Base-by-base conservation (phyloP, 2,113 vertebrate genomes). In the Heptranchias perlo region DNA sequence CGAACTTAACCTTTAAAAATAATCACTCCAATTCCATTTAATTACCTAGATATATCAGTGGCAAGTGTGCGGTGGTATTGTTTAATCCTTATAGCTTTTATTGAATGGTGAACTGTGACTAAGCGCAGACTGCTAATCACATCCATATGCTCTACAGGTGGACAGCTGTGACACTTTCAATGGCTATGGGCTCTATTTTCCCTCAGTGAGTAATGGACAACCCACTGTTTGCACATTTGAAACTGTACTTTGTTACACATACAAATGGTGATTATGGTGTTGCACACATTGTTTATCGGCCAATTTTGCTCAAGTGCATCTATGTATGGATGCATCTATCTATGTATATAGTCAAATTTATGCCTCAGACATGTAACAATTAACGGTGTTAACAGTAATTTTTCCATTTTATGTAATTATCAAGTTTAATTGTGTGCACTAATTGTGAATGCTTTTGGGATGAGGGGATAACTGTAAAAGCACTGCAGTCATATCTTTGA, bases 321-420 rank as follows among this genome's bases (percentile, higher is more conserved):
- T 39, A 39, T n/a, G 39, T 44, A 47, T 82, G 78, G 14, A 64
- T 13, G 54, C n/a, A n/a, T n/a, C n/a, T n/a, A n/a, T 5, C 13
- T 62, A 39, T 39, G 62, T 93, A 91, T 91, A 18, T 21, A 13
- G 54, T 91, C 87, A 61, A n/a, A 61, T 61, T 11, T 35, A 14
- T 82, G 76, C 39, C 76, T 82, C 13, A 44, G 44, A n/a, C n/a
- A 82, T 82, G 49, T 23, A 39, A 6, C 35, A 93, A 39, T 62
- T 62, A 93, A 62, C 89, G 39, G 58, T 39, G 35, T 93, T 61
- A 64, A 61, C 89, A 39, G 61, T 39, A 62, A 23, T 92, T 93
- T 39, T n/a, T n/a, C 89, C 31, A 58, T 91, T 91, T 91, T 91
- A 13, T 61, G 31, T 91, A 93, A 93, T 92, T n/a, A n/a, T 64